Evolutionary conservation across 2,888 invertebrate genomes (phyloP), one percentile per base, ranked within the genome.

Genomic region (Plagiodera versicolora): DNA sequence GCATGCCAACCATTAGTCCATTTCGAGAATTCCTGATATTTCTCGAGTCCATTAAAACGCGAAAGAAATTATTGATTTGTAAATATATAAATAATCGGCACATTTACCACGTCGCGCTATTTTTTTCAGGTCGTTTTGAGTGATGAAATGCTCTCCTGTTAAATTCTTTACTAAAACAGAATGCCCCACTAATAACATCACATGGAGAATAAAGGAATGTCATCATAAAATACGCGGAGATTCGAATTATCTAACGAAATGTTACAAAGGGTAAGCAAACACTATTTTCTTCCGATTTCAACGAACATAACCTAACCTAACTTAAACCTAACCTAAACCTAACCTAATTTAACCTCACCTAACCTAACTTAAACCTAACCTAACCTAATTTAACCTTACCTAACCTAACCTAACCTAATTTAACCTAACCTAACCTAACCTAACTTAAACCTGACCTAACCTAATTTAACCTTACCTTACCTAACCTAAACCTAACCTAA

Each of bases 71-170:
- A 32, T 32, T 11, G 5, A 32, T 11, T 32, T 9, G 5, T 3
- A 32, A 8, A 45, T 18, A 45, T 16, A 45, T 45, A 45, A 16
- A 16, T 16, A 19, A 11, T n/a, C 18, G 19, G 18, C 10, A 2
- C n/a, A 8, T 18, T n/a, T 24, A 20, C 1, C 17, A 46, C 16
- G 10, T 6, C 10, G 2, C 10, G 10, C 6, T 50, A n/a, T 19
- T 39, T 19, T n/a, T 19, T 39, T 52, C 39, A 8, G 14, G 47
- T 24, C 17, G 32, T 49, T 16, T 50, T 16, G 19, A 30, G 19
- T 30, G 55, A 76, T 77, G 76, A 75, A 76, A 67, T 76, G 77
- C 63, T 70, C 70, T 20, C 68, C 75, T 17, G 73, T 77, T 14
- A 73, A 72, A 61, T 56, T 77, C 53, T 58, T 65, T 19, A 69